phyloP scores from a whole-genome alignment of 2,888 invertebrate species.

The Congeria kusceri region DNA sequence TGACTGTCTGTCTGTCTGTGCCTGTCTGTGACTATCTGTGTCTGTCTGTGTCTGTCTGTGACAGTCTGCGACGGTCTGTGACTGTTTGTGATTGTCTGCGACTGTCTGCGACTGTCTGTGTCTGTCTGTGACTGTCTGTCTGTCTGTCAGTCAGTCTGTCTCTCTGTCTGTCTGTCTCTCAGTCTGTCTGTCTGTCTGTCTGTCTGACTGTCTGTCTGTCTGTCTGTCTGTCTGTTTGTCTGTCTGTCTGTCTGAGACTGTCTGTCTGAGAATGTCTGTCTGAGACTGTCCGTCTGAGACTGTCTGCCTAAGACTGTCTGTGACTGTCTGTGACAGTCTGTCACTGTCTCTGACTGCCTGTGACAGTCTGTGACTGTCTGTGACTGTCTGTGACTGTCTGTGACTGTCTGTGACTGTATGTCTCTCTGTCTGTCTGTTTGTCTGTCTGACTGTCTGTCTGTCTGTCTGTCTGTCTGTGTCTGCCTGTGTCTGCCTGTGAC shows the following conservation, averaged over 20 bases:
- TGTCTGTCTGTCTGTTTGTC: constrained; percentile 20
- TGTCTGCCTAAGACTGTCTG: too few species aligned
- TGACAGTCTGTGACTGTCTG: too few species aligned
- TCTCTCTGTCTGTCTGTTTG: too few species aligned
- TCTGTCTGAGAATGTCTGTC: too few species aligned
- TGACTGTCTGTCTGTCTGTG: constrained; percentile 11
- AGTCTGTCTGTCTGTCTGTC: constrained; percentile 23
- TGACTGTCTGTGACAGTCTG: too few species aligned
- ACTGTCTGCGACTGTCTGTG: constrained; percentile 15
- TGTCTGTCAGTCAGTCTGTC: constrained; percentile 18
- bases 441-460: too few species aligned
- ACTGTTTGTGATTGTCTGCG: constrained; percentile 9
- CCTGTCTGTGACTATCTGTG: constrained; percentile 1
- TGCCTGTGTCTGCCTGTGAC: background rate
- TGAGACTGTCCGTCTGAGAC: too few species aligned
- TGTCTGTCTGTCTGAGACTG: too few species aligned
- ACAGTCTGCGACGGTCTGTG: constrained; percentile 9
- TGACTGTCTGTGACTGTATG: too few species aligned
- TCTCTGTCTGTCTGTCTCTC: constrained; percentile 18
- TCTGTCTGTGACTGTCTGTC: constrained; percentile 19
- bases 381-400: too few species aligned
- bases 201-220: constrained; percentile 25
- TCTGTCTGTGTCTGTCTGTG: constrained; percentile 26
- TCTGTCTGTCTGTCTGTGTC: background rate
- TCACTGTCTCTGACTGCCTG: too few species aligned